Evolutionary conservation across 2,113 vertebrate species (phyloP).

Genomic region (Verasper variegatus): DNA sequence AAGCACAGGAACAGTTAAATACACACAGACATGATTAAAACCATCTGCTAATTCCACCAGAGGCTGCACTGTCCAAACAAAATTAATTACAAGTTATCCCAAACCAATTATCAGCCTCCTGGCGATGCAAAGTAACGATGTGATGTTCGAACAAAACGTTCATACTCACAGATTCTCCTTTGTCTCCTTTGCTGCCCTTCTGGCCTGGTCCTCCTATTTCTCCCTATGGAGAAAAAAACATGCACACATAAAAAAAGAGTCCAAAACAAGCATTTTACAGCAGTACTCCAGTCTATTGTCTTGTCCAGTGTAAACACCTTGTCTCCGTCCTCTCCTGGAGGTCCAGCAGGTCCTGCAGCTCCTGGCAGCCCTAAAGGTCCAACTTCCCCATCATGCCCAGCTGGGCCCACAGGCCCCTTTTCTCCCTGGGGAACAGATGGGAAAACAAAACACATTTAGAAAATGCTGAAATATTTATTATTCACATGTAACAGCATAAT

Average conservation of each 20-base stretch:
- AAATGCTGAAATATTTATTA: conserved; percentile 34
- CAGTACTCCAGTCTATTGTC: conserved; percentile 9
- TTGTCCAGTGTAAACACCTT: conserved; percentile 80
- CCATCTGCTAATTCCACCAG: conserved; percentile 26
- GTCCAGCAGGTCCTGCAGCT: conserved; percentile 81
- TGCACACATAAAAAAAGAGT: conserved; percentile 6
- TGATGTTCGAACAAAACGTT: not conserved
- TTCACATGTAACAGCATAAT: conserved; percentile 22
- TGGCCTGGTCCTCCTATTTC: conserved; percentile 89
- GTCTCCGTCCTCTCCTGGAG: conserved; percentile 91
- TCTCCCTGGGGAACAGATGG: conserved; percentile 85
- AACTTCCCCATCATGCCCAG: conserved; percentile 86
- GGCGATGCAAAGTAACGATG: conserved; percentile 16
- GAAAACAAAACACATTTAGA: conserved; percentile 31
- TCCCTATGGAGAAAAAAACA: conserved; percentile 79
- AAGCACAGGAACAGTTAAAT: conserved; percentile 23
- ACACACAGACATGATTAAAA: conserved; percentile 7
- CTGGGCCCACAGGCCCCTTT: conserved; percentile 84
- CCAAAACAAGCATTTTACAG: not conserved
- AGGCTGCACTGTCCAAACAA: conserved; percentile 17
- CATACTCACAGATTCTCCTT: conserved; percentile 88
- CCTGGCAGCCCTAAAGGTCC: conserved; percentile 87
- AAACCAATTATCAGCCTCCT: conserved; percentile 29
- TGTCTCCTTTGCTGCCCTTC: conserved; percentile 93
- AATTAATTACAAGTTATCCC: conserved; percentile 23